These are phyloP conservation scores for Eurois occulta DNA, from an alignment of 2,888 invertebrate species.

Conservation along the genomic window DNA sequence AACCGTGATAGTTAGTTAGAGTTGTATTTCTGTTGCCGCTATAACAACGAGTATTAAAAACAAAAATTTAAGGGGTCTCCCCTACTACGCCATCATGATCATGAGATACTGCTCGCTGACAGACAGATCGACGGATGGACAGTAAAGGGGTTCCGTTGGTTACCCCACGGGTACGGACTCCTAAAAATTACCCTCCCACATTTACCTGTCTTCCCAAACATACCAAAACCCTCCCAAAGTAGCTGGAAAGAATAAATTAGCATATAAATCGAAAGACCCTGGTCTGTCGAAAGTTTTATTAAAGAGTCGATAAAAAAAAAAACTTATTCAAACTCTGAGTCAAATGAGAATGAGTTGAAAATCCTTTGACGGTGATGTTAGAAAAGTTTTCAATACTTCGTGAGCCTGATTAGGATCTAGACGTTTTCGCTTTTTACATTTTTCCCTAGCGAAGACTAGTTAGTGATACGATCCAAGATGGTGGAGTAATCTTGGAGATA, in stretches of 20 bases:
- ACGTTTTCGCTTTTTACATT: slow-evolving; percentile 48
- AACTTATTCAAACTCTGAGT: slow-evolving; percentile 57
- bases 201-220: slow-evolving; percentile 40
- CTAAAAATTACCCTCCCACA: neutral
- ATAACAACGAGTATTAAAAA: too few relatives aligned
- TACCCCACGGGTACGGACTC: neutral
- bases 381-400: slow-evolving; percentile 58
- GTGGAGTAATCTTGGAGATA: slow-evolving; percentile 15
- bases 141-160: too few relatives aligned
- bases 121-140: too few relatives aligned
- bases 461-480: slow-evolving; percentile 5
- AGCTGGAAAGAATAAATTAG: slow-evolving; percentile 64
- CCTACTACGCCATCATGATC: too few relatives aligned
- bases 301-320: slow-evolving; percentile 64
- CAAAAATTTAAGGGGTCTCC: too few relatives aligned
- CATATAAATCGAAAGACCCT: slow-evolving; percentile 68
- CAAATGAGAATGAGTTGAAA: slow-evolving; percentile 67
- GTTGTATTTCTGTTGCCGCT: too few relatives aligned
- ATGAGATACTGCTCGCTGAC: too few relatives aligned
- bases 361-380: slow-evolving; percentile 63
- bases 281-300: slow-evolving; percentile 68
- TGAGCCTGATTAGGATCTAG: slow-evolving; percentile 62
- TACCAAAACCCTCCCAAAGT: slow-evolving; percentile 51
- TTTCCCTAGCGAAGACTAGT: slow-evolving; percentile 21
- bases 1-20: too few relatives aligned